Evolutionary conservation across 2,888 invertebrate species (phyloP), one percentile per base, ranked within the genome.

Genomic region (Pseudococcus viburni): DNA sequence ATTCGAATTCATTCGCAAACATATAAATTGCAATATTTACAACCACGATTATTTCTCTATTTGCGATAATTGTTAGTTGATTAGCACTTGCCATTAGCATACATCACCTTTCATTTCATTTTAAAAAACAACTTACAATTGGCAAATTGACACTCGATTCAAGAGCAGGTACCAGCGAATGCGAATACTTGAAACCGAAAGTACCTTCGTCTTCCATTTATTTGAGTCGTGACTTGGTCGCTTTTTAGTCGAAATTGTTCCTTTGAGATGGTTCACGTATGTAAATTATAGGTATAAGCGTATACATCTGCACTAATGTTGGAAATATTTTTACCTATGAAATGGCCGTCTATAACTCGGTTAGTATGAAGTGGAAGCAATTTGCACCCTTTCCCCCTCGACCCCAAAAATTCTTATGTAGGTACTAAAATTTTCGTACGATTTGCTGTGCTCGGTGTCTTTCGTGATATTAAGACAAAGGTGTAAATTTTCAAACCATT

Each of bases 201-300:
- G 11, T 68, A n/a, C 5, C 7, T 33, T 2, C 26, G 26, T 33
- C 73, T 73, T 73, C 73, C 73, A 73, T 73, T 73, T 73, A 73
- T 73, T 73, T 73, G 0, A 73, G 39, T 73, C 73, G 73, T 73
- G 73, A 73, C 73, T 33, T 39, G 73, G 73, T 73, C 17, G 33
- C 33, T 73, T 73, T 73, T 73, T 17, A 64, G 12, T 64, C 59
- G 0, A 19, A 59, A n/a, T 12, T 6, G 73, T 73, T 73, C 73
- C 73, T 73, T 73, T 73, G 73, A 73, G 33, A 73, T 73, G 39
- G 73, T 73, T 73, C 73, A 73, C 33, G 73, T 73, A 73, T 73
- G 73, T 73, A 73, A 73, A 73, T 73, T 73, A 73, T n/a, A n/a
- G n/a, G n/a, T 64, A n/a, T 7, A n/a, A 48, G 48, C 48, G 26